Base-by-base conservation (phyloP, 2,797 vertebrate species). In the Tamandua tetradactyla region DNA sequence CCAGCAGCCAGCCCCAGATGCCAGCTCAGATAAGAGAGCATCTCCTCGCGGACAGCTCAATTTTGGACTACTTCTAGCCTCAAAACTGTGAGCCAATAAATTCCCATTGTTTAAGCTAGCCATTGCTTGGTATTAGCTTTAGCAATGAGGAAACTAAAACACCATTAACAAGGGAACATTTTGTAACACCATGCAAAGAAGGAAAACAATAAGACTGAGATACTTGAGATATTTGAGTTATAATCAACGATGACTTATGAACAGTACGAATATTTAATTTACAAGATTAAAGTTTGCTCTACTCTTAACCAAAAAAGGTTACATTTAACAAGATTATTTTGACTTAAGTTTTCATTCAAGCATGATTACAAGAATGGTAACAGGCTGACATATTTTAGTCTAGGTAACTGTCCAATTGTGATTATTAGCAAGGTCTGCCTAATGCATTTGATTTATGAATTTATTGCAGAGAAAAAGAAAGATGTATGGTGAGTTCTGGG, bases 201-300 rank as follows among this genome's bases (percentile, higher is more conserved):
- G n/a, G 89, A 90, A 87, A 61, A 3, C 55, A 37, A 32, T 40
- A 72, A 85, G 30, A 15, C 3, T n/a, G 71, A 79, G 30, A 76
- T 42, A 75, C 14, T 75, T 66, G 7, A 74, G 47, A 83, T 37
- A 87, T 79, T 32, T n/a, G n/a, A n/a, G n/a, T n/a, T n/a, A n/a
- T n/a, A 35, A 3, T 84, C 88, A 83, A 84, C 93, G 61, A 71
- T 92, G 2, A 87, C 10, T 61, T 37, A 71, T 12, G 1, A 88
- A 78, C 14, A 92, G 27, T 92, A 72, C 27, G 17, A 86, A 85
- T 82, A 87, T 47, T 94, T 71, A 86, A 87, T 55, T 89, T 23
- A 90, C 75, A 93, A 80, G 20, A 23, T 79, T 83, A 80, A 17
- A 86, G 68, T 40, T 86, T 90, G 52, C 44, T 61, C 47, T 82